phyloP scores from a whole-genome alignment of 1,140 invertebrate genomes.

The Leucophenga varia region DNA sequence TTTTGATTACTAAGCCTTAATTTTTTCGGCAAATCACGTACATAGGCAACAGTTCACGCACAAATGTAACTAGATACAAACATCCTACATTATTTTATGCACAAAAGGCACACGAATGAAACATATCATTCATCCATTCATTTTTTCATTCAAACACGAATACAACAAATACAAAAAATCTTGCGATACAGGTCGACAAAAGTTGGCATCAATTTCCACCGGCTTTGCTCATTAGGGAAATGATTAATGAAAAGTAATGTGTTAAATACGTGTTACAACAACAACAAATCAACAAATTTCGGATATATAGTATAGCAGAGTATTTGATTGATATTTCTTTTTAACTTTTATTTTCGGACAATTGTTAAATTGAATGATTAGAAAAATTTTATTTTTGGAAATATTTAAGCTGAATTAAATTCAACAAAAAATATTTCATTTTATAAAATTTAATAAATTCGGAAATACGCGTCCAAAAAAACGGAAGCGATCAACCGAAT shows the following conservation, averaged over 20 bases:
- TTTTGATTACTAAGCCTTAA: constrained; percentile 25
- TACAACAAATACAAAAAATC: no score
- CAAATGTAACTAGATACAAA: constrained; percentile 14
- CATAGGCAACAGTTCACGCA: constrained; percentile 25
- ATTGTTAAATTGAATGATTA: constrained; percentile 39
- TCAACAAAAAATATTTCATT: no score
- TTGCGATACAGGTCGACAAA: no score
- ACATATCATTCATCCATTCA: background rate
- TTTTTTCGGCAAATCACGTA: constrained; percentile 44
- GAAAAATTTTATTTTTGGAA: constrained; percentile 4
- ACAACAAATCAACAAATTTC: background rate
- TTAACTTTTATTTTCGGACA: constrained; percentile 10
- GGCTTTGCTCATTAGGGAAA: constrained; percentile 7
- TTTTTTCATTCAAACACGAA: no score
- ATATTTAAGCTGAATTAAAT: no score
- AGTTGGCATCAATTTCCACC: background rate
- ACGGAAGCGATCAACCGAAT: constrained; percentile 29
- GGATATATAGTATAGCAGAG: constrained; percentile 13
- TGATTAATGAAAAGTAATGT: constrained; percentile 43
- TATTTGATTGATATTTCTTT: constrained; percentile 1
- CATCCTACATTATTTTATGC: constrained; percentile 15
- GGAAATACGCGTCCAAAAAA: background rate
- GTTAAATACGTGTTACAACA: constrained; percentile 26
- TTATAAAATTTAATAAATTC: background rate
- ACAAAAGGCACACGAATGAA: background rate